Percentiles rank a stretch among this genome's conserved stretches.
phyloP scores from a whole-genome alignment of 2,888 invertebrate species.

The Glaucopsyche alexis region DNA sequence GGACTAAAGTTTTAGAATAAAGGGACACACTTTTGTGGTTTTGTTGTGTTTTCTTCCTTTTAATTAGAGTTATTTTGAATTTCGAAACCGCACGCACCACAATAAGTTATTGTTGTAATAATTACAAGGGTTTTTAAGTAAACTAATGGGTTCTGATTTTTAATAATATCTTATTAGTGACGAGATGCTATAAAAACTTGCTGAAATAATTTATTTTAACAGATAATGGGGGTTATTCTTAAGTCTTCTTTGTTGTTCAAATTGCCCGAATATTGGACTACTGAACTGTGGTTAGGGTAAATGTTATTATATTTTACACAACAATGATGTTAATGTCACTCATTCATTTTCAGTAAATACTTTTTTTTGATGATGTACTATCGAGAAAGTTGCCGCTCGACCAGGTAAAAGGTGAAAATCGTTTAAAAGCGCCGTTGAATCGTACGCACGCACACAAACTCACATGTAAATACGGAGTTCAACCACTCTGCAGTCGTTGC shows the following conservation, averaged over 20 bases:
- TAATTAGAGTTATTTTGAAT: constrained; percentile 49
- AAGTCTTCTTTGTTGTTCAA: neutral
- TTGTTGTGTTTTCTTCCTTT: constrained; percentile 43
- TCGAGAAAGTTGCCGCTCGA: too few species aligned
- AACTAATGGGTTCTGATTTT: constrained; percentile 20
- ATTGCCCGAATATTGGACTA: constrained; percentile 4
- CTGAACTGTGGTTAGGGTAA: constrained; percentile 4
- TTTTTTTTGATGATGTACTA: too few species aligned
- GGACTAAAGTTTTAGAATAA: constrained; percentile 32
- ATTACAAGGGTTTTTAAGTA: constrained; percentile 48
- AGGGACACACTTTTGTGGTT: constrained; percentile 51
- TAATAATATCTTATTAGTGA: constrained; percentile 14
- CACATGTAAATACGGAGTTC: too few species aligned
- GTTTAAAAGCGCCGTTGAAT: too few species aligned
- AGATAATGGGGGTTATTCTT: constrained; percentile 3
- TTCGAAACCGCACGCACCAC: constrained; percentile 17
- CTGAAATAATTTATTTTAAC: constrained; percentile 15
- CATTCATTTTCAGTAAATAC: too few species aligned
- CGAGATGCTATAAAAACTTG: neutral
- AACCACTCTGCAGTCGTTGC: too few species aligned
- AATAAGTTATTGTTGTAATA: constrained; percentile 48
- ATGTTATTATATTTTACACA: neutral
- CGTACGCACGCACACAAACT: too few species aligned
- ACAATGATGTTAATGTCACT: too few species aligned
- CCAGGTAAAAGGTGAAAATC: too few species aligned